Conservation (phyloP, 2,797 vertebrate species). For the Chelon labrosus region DNA sequence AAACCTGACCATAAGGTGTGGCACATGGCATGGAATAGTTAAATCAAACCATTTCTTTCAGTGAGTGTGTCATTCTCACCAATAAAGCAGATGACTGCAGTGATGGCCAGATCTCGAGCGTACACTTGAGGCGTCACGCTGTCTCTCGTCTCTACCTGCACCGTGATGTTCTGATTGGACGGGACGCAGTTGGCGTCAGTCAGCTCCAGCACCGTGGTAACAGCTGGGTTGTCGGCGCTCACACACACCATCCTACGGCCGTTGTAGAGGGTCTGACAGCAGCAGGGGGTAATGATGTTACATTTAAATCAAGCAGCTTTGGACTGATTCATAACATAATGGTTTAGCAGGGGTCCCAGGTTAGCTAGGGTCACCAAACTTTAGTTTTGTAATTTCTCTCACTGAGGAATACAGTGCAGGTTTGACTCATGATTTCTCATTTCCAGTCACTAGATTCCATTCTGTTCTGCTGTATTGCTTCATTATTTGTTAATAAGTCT, state of each 20-base stretch:
- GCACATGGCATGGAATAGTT: not conserved
- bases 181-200: constrained; percentile 84
- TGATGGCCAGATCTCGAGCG: constrained; percentile 82
- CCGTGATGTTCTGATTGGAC: constrained; percentile 81
- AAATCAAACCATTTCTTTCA: not conserved
- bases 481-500: not conserved
- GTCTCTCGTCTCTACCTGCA: constrained; percentile 65
- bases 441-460: not conserved
- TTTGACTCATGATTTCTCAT: not conserved
- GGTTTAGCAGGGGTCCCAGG: too few relatives aligned
- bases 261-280: constrained; percentile 71
- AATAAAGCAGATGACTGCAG: constrained; percentile 85
- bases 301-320: not conserved
- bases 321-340: not conserved
- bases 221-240: constrained; percentile 60
- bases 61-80: constrained; percentile 78
- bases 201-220: constrained; percentile 81
- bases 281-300: not conserved
- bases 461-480: not conserved
- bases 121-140: constrained; percentile 73
- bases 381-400: too few relatives aligned
- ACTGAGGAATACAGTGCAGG: too few relatives aligned
- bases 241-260: constrained; percentile 80
- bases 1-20: not conserved
- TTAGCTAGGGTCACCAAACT: too few relatives aligned